A percentile compares a stretch with the other conserved stretches of the same genome.
Conservation (phyloP, 2,888 invertebrate species). For the Scaptomyza parva region DNA sequence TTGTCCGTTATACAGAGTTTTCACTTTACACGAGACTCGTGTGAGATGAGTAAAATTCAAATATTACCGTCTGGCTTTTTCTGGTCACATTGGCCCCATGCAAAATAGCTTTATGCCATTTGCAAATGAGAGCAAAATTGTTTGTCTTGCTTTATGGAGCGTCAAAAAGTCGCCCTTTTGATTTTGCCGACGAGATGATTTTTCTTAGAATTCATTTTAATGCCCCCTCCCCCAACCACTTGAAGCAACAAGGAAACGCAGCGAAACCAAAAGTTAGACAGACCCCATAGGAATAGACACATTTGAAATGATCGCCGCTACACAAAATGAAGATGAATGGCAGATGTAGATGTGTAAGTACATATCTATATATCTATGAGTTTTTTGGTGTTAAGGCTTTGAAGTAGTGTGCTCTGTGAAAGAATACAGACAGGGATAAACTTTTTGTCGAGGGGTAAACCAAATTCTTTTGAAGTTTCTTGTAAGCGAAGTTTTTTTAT, state of each 20-base stretch:
- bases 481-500: conserved; percentile 36
- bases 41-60: conserved; percentile 22
- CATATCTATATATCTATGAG: conserved; percentile 12
- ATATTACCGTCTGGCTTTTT: conserved; percentile 25
- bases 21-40: conserved; percentile 32
- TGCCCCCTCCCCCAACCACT: conserved; percentile 34
- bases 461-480: conserved; percentile 63
- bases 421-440: conserved; percentile 9
- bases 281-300: conserved; percentile 45
- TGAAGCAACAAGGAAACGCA: conserved; percentile 50
- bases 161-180: conserved; percentile 33
- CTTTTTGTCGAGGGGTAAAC: conserved; percentile 32
- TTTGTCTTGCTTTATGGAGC: conserved; percentile 21
- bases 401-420: conserved; percentile 51
- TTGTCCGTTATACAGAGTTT: conserved; percentile 11
- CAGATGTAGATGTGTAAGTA: conserved; percentile 43
- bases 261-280: conserved; percentile 12
- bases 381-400: conserved; percentile 49
- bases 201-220: conserved; percentile 66
- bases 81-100: conserved; percentile 43
- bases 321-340: conserved; percentile 72
- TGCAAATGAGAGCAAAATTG: conserved; percentile 61
- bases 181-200: conserved; percentile 49
- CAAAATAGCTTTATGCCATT: conserved; percentile 66
- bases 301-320: conserved; percentile 61